Evolutionary conservation across 1,140 invertebrate species (phyloP).

Genomic region (Drosophila rhopaloa): DNA sequence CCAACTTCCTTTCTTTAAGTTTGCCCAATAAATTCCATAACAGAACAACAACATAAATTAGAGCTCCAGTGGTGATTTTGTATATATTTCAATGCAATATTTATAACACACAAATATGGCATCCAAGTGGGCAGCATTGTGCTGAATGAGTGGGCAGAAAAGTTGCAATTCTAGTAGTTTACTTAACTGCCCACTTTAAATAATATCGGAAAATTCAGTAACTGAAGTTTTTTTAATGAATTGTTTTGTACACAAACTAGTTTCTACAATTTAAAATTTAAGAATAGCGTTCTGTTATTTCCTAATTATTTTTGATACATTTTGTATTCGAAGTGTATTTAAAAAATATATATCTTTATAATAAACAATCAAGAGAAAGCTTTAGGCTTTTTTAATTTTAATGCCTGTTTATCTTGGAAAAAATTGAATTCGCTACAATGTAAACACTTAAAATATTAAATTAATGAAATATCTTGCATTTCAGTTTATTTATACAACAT

Average conservation of each 20-base stretch:
- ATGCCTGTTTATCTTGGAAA: too few relatives aligned
- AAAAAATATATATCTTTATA: too few relatives aligned
- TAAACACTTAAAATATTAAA: too few relatives aligned
- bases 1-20: constrained; percentile 4
- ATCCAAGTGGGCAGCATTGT: constrained; percentile 2
- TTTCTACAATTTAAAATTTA: not conserved
- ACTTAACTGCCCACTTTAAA: not conserved
- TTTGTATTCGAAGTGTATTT: too few relatives aligned
- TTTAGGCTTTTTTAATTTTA: too few relatives aligned
- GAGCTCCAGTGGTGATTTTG: not conserved
- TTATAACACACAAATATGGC: not conserved
- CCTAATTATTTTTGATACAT: too few relatives aligned
- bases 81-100: not conserved
- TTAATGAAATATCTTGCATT: too few relatives aligned
- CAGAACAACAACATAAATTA: not conserved
- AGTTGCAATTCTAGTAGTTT: constrained; percentile 4
- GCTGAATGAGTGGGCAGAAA: constrained; percentile 3
- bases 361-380: too few relatives aligned
- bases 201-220: not conserved
- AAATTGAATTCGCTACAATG: too few relatives aligned
- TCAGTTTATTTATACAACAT: constrained; percentile 75
- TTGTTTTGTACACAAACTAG: not conserved
- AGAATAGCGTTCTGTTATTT: too few relatives aligned
- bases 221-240: not conserved
- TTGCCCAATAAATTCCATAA: not conserved